phyloP scores from a whole-genome alignment of 2,113 vertebrate genomes.

The Pagrus major region DNA sequence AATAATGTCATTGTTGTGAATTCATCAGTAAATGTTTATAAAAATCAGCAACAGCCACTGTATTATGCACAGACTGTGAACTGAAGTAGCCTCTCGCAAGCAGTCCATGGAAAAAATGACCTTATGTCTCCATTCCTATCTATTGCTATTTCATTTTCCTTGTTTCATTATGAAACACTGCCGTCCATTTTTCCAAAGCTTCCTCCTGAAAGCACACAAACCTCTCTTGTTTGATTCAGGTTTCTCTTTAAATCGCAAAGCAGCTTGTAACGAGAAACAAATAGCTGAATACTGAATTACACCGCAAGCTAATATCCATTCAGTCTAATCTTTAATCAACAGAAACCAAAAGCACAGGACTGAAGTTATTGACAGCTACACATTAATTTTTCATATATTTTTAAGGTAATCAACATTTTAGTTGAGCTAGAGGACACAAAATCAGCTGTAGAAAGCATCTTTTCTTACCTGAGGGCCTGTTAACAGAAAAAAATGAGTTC shows the following conservation, averaged over 20 bases:
- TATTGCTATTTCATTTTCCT: conserved; percentile 72
- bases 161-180: conserved; percentile 69
- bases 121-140: conserved; percentile 76
- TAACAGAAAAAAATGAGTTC: conserved; percentile 22
- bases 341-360: background rate
- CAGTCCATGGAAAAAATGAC: conserved; percentile 77
- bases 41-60: conserved; percentile 38
- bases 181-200: conserved; percentile 47
- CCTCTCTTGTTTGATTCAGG: conserved; percentile 25
- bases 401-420: conserved; percentile 37
- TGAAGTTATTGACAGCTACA: background rate
- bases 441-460: conserved; percentile 8
- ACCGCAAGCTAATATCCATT: conserved; percentile 12
- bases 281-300: background rate
- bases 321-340: conserved; percentile 6
- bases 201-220: conserved; percentile 36
- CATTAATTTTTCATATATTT: conserved; percentile 19
- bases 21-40: conserved; percentile 38
- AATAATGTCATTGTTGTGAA: conserved; percentile 26
- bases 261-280: conserved; percentile 32
- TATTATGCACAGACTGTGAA: conserved; percentile 53
- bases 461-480: conserved; percentile 17
- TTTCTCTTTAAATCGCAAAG: conserved; percentile 22
- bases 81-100: conserved; percentile 54
- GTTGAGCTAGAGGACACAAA: background rate